Percentiles rank a stretch among this genome's conserved stretches.
Conservation (phyloP, 2,113 vertebrate genomes). For the Ochotona curzoniae region DNA sequence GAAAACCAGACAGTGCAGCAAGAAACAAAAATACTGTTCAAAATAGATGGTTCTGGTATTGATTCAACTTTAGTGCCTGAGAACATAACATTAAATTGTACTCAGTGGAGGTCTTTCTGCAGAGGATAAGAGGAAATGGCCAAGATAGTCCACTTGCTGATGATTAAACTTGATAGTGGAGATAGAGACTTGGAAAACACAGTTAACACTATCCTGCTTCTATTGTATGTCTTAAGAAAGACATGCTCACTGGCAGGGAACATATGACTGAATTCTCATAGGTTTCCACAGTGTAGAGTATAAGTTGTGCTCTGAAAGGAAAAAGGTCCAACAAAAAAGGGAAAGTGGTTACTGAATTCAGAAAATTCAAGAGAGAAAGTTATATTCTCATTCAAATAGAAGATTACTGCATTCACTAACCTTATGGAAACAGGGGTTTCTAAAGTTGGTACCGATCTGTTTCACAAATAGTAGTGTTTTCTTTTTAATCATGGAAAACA, state of each 20-base stretch:
- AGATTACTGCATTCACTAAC: constrained; percentile 65
- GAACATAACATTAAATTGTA: constrained; percentile 69
- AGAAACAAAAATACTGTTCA: constrained; percentile 65
- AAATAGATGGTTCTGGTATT: constrained; percentile 62
- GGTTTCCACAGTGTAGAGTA: not conserved
- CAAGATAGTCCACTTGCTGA: constrained; percentile 58
- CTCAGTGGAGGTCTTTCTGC: constrained; percentile 47
- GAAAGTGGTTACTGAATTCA: constrained; percentile 62
- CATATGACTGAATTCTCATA: constrained; percentile 41
- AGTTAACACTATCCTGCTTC: constrained; percentile 41
- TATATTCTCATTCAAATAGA: constrained; percentile 44
- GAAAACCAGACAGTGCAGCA: constrained; percentile 58
- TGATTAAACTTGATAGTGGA: constrained; percentile 65
- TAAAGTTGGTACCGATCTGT: constrained; percentile 55
- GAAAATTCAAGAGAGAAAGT: constrained; percentile 65
- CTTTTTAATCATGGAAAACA: constrained; percentile 27
- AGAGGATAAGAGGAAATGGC: constrained; percentile 48
- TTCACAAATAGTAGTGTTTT: constrained; percentile 18
- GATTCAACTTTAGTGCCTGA: constrained; percentile 68
- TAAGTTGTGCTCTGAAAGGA: constrained; percentile 45
- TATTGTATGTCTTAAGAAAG: not conserved
- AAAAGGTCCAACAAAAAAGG: constrained; percentile 18
- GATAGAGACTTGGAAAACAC: not conserved
- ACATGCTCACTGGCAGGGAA: constrained; percentile 52
- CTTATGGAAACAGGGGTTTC: constrained; percentile 41